Evolutionary conservation across 2,888 invertebrate genomes (phyloP).

Genomic region (Temnothorax unifasciatus): DNA sequence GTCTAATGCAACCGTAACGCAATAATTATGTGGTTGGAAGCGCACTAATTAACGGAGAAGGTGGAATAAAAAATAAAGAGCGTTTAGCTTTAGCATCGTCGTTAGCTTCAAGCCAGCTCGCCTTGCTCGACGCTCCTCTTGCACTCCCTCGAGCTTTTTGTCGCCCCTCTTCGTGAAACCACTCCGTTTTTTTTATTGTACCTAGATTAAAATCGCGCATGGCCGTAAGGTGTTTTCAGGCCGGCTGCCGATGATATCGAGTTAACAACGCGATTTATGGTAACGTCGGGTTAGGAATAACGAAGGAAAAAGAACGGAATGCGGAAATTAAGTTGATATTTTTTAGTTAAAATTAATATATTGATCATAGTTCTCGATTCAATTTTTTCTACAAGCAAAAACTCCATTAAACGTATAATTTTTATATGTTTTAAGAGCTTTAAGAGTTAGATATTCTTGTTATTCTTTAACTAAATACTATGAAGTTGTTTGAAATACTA

Average conservation of each 20-base stretch:
- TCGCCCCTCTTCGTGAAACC: neutral
- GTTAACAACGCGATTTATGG: conserved; percentile 24
- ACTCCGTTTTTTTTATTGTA: neutral
- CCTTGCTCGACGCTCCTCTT: neutral
- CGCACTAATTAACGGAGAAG: conserved; percentile 66
- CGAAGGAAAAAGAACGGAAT: neutral
- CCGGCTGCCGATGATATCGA: conserved; percentile 23
- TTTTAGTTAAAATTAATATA: conserved; percentile 2
- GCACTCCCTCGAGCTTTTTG: neutral
- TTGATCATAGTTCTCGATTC: neutral
- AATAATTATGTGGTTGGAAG: conserved; percentile 66
- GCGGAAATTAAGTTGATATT: conserved; percentile 34
- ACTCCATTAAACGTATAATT: neutral
- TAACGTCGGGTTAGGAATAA: neutral
- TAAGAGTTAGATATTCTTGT: neutral
- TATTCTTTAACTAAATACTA: neutral
- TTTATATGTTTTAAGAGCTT: neutral
- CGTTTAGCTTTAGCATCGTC: conserved; percentile 36
- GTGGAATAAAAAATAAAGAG: conserved; percentile 51
- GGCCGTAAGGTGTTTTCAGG: conserved; percentile 5
- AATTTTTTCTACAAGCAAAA: neutral
- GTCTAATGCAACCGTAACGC: conserved; percentile 63
- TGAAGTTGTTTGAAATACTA: neutral
- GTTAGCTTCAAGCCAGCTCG: conserved; percentile 6
- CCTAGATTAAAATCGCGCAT: conserved; percentile 33